Evolutionary conservation across 1,140 invertebrate genomes (phyloP), one percentile per base, ranked within the genome.

Genomic region (Gryon sp.): DNA sequence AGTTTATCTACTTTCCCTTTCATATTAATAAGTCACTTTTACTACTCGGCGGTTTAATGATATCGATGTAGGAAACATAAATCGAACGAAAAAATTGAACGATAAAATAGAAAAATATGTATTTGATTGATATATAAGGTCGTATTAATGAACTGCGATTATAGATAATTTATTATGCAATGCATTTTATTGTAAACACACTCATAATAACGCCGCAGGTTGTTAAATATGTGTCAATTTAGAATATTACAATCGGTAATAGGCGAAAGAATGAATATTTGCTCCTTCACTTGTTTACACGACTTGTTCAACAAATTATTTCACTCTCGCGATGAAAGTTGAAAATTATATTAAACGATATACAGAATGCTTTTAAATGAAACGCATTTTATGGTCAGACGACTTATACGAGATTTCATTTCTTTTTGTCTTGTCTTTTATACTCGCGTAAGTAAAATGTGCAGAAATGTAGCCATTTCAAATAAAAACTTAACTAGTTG

Each of bases 1-100:
- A 43, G 53, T 52, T 52, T 50, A 60, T 41, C 65, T 36, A 60
- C 65, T 69, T 69, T 69, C 53, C 32, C 65, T 69, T 69, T 59
- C 65, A 41, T 69, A 69, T 69, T 48, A 69, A 59, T 69, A 69
- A 55, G 18, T 40, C 2, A 57, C 41, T 59, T 69, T 48, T 59
- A 59, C 53, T 34, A 48, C 30, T 53, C 11, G 43, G n/a, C 34
- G 11, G 26, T 52, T 7, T 65, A 55, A 48, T 48, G 41, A 53
- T 53, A 65, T 34, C 18, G n/a, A 63, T 18, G 46, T 36, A 63
- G 60, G 46, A 63, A 66, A 66, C 20, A 55, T 53, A 43, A 65
- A 43, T 52, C 8, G 24, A 11, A 8, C 26, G 8, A 28, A 7
- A 28, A n/a, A 28, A 7, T 28, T 28, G 19, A 36, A 15, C n/a